Evolutionary conservation across 2,888 invertebrate genomes (phyloP).

Genomic region (Brassicogethes aeneus): DNA sequence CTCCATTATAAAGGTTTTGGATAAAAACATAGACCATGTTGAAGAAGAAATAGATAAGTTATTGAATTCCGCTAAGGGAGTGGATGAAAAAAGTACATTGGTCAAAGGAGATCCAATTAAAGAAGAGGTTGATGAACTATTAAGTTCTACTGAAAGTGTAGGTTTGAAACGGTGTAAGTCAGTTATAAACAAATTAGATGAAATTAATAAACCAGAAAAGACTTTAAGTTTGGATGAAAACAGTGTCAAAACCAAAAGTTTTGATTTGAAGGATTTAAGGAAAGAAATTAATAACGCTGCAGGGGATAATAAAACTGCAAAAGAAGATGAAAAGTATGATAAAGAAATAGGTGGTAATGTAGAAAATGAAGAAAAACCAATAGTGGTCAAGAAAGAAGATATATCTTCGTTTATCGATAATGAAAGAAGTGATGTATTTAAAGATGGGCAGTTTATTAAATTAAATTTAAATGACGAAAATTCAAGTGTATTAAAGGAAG

Average conservation of each 20-base stretch:
- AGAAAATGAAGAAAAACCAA: constrained; percentile 4
- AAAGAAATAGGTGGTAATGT: not conserved
- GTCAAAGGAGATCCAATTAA: not conserved
- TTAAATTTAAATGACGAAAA: too few species aligned
- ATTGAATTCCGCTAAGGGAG: not conserved
- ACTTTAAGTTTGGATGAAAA: not conserved
- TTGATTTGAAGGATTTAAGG: too few species aligned
- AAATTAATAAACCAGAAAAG: constrained; percentile 3
- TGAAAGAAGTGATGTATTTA: too few species aligned
- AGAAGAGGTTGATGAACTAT: not conserved
- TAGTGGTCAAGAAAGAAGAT: constrained; percentile 1
- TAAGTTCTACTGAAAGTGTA: too few species aligned
- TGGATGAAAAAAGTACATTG: too few species aligned
- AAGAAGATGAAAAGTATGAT: not conserved
- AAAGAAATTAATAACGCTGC: constrained; percentile 2
- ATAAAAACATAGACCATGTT: constrained; percentile 1
- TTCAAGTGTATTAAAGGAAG: too few species aligned
- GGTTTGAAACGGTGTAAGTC: too few species aligned
- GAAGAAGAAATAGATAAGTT: constrained; percentile 1
- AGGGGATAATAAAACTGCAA: not conserved
- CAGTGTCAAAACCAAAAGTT: not conserved
- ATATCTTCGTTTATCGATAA: too few species aligned
- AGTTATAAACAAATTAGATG: too few species aligned
- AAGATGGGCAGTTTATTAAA: too few species aligned
- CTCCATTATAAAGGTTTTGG: not conserved